Evolutionary conservation across 2,113 vertebrate genomes (phyloP).

Genomic region (Brienomyrus longianalis): DNA sequence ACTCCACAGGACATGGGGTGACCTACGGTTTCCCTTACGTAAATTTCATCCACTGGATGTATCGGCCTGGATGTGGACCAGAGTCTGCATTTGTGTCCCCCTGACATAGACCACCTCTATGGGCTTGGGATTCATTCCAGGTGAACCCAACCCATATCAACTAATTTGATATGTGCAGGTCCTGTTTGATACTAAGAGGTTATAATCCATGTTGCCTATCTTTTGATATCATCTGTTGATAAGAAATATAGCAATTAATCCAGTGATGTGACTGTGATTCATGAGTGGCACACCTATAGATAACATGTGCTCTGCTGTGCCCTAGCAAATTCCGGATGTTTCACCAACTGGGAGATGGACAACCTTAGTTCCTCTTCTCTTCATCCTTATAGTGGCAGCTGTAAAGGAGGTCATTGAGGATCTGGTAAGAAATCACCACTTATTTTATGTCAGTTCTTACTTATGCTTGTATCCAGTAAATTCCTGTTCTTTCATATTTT

Average conservation of each 20-base stretch:
- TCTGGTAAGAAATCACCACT: slow-evolving; percentile 71
- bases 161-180: background rate
- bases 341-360: slow-evolving; percentile 96
- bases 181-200: background rate
- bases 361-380: slow-evolving; percentile 90
- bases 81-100: background rate
- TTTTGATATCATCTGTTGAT: background rate
- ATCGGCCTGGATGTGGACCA: background rate
- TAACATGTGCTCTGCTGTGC: slow-evolving; percentile 18
- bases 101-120: background rate
- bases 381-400: slow-evolving; percentile 93
- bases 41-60: background rate
- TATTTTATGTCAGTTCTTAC: background rate
- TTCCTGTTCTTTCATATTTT: background rate
- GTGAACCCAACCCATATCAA: background rate
- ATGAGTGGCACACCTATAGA: background rate
- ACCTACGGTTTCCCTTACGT: too few species aligned
- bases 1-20: too few species aligned
- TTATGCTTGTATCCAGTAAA: background rate
- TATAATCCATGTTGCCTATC: too few species aligned
- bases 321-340: slow-evolving; percentile 96
- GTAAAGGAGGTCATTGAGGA: slow-evolving; percentile 97
- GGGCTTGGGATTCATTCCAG: background rate
- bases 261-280: background rate
- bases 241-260: background rate